Evolutionary conservation across 1,140 invertebrate species (phyloP).

Genomic region (Dreissena rostriformis): DNA sequence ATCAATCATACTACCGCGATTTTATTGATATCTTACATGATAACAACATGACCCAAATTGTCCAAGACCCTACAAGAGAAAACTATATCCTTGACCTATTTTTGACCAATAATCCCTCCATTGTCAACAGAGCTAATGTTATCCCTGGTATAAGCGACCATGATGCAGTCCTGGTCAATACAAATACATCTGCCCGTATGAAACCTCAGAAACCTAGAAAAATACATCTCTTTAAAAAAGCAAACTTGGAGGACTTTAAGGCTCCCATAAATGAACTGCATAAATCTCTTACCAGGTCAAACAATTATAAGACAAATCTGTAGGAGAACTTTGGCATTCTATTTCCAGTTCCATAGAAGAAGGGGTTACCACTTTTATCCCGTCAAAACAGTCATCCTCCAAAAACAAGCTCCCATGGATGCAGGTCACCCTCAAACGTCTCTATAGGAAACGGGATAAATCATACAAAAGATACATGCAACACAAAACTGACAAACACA

Average conservation of each 20-base stretch:
- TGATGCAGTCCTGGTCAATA: constrained; percentile 4
- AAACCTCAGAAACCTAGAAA: constrained; percentile 16
- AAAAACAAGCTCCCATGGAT: constrained; percentile 30
- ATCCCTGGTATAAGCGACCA: constrained; percentile 30
- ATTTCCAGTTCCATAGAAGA: constrained; percentile 12
- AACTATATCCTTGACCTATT: constrained; percentile 32
- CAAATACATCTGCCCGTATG: constrained; percentile 15
- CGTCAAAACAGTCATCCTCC: constrained; percentile 11
- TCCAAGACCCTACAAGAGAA: constrained; percentile 11
- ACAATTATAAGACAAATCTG: background rate
- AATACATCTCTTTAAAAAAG: constrained; percentile 20
- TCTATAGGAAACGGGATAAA: constrained; percentile 14
- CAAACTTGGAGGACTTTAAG: constrained; percentile 4
- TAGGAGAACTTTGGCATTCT: constrained; percentile 18
- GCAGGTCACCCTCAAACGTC: background rate
- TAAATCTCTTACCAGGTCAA: constrained; percentile 6
- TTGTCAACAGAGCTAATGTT: constrained; percentile 10
- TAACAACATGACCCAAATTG: constrained; percentile 26
- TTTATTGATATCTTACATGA: constrained; percentile 6
- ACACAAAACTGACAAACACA: background rate
- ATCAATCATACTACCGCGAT: background rate
- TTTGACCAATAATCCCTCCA: constrained; percentile 10
- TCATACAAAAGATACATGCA: constrained; percentile 1
- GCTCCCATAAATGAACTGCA: background rate
- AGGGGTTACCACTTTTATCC: constrained; percentile 12